phyloP scores from a whole-genome alignment of 1,140 invertebrate genomes.

The Epicauta chinensis region DNA sequence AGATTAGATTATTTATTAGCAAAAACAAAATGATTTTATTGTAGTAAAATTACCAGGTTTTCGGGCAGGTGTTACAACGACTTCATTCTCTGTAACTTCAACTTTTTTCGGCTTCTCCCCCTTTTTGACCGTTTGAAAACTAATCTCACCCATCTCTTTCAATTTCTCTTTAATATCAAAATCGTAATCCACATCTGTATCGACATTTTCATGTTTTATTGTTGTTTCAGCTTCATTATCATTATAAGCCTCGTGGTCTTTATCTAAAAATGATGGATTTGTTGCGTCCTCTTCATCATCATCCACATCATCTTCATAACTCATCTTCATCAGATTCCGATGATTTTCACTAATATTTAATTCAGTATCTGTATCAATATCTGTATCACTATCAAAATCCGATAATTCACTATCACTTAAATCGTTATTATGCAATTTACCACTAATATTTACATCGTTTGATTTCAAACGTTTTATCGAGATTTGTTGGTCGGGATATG shows the following conservation, averaged over 20 bases:
- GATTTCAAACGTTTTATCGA: conserved; percentile 29
- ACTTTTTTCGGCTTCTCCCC: conserved; percentile 37
- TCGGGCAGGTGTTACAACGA: conserved; percentile 35
- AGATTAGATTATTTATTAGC: neutral
- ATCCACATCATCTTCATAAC: conserved; percentile 6
- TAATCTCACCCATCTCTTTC: conserved; percentile 53
- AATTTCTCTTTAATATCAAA: conserved; percentile 51
- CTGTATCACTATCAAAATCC: conserved; percentile 36
- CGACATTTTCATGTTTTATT: conserved; percentile 14
- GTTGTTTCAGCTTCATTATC: neutral
- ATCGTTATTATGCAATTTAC: conserved; percentile 5
- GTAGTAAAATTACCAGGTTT: conserved; percentile 30
- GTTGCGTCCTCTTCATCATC: conserved; percentile 18
- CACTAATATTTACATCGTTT: conserved; percentile 1
- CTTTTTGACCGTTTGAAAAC: conserved; percentile 41
- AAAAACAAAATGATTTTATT: neutral
- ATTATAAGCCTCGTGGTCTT: conserved; percentile 27
- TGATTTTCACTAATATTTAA: conserved; percentile 7
- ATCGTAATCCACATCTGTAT: conserved; percentile 30
- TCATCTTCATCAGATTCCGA: neutral
- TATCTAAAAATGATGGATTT: conserved; percentile 30
- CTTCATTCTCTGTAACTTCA: conserved; percentile 35
- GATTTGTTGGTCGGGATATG: conserved; percentile 23
- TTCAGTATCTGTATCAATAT: conserved; percentile 35
- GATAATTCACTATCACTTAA: conserved; percentile 36